Evolutionary conservation across 2,113 vertebrate genomes (phyloP).

Genomic region (Myotis davidii): DNA sequence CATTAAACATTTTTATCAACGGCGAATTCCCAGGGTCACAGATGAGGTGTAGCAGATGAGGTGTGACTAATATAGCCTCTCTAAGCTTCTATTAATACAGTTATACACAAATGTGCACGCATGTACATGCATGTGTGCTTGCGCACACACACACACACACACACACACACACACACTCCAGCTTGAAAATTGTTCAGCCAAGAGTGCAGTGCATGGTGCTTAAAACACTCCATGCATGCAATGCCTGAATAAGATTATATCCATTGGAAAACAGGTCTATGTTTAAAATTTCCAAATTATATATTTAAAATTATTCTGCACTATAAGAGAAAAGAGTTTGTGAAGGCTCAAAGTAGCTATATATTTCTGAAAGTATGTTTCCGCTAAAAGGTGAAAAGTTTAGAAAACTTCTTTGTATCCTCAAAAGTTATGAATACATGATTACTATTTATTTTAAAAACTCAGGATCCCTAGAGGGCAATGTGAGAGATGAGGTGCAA

Average conservation of each 20-base stretch:
- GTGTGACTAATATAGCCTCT: background rate
- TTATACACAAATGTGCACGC: background rate
- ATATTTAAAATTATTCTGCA: background rate
- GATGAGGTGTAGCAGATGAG: background rate
- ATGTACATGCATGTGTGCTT: background rate
- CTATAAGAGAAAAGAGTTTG: background rate
- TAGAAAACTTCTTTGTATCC: background rate
- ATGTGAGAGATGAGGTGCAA: background rate
- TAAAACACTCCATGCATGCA: background rate
- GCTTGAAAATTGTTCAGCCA: background rate
- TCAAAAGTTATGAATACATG: background rate
- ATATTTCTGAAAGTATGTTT: background rate
- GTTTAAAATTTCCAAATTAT: background rate
- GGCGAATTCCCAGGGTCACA: background rate
- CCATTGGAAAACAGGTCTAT: background rate
- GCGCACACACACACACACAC: background rate
- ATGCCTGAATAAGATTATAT: background rate
- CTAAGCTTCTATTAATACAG: background rate
- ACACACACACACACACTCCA: background rate
- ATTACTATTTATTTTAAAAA: conserved; percentile 16
- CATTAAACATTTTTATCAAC: background rate
- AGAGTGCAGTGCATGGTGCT: background rate
- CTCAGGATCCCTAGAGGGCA: background rate
- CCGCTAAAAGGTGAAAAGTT: background rate
- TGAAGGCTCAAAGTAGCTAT: background rate